Conservation (phyloP, 2,888 invertebrate genomes). For the Deilephila porcellus region DNA sequence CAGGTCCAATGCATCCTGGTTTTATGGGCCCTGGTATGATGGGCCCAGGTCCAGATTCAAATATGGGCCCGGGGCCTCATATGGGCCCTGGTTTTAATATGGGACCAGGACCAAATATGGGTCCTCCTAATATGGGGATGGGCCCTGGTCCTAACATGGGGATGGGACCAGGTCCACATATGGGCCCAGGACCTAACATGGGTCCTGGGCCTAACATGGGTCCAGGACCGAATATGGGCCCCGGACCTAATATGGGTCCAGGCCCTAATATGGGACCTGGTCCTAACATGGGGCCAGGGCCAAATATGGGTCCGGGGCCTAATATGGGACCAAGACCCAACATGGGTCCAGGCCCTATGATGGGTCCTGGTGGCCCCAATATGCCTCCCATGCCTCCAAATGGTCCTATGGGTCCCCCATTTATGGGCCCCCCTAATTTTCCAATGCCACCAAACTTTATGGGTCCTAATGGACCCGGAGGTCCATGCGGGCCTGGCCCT, state of each 20-base stretch:
- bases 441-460: constrained; percentile 74
- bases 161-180: constrained; percentile 31
- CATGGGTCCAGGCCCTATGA: constrained; percentile 54
- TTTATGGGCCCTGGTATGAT: constrained; percentile 37
- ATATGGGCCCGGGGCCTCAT: constrained; percentile 37
- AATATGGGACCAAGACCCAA: constrained; percentile 52
- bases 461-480: constrained; percentile 71
- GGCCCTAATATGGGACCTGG: constrained; percentile 45
- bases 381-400: constrained; percentile 39
- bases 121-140: constrained; percentile 40
- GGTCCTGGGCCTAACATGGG: constrained; percentile 39
- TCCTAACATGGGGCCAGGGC: constrained; percentile 49
- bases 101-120: constrained; percentile 47
- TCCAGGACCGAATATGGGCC: constrained; percentile 38
- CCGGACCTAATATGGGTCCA: constrained; percentile 46
- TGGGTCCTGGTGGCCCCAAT: constrained; percentile 53
- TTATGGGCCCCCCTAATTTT: constrained; percentile 71
- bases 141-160: constrained; percentile 43
- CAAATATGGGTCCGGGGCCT: constrained; percentile 44
- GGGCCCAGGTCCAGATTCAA: constrained; percentile 20
- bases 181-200: constrained; percentile 40
- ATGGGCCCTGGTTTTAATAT: constrained; percentile 39
- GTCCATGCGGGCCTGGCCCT: constrained; percentile 55
- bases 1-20: constrained; percentile 38
- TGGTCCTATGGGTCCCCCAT: constrained; percentile 41